Evolutionary conservation across 2,113 vertebrate species (phyloP).

Genomic region (Pardalotus punctatus): DNA sequence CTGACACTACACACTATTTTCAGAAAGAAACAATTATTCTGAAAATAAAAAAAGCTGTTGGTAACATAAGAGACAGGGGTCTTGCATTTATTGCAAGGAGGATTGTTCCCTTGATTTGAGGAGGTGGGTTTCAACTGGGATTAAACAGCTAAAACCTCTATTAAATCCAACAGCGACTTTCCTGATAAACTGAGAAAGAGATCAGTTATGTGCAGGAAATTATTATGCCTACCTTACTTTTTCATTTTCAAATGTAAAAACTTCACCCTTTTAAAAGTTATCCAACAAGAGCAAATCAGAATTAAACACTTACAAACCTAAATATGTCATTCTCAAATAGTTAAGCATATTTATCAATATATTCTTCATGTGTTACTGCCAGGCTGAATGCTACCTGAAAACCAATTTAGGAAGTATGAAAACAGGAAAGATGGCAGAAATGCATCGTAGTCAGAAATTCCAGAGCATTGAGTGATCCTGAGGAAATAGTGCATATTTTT

Average conservation of each 20-base stretch:
- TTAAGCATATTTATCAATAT: background rate
- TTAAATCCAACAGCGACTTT: background rate
- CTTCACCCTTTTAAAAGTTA: background rate
- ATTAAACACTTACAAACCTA: background rate
- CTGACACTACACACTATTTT: background rate
- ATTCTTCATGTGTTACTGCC: background rate
- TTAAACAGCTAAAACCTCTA: background rate
- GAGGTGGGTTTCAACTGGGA: background rate
- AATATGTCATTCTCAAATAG: background rate
- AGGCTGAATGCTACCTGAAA: background rate
- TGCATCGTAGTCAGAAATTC: background rate
- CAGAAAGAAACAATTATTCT: background rate
- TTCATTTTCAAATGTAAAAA: background rate
- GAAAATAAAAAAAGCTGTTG: background rate
- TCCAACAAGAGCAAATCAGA: background rate
- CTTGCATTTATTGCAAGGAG: background rate
- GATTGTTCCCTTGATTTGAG: background rate
- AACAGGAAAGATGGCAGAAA: background rate
- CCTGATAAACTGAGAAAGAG: background rate
- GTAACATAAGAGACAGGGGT: background rate
- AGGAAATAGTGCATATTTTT: background rate
- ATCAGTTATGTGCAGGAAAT: background rate
- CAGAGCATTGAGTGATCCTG: background rate
- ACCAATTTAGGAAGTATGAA: background rate
- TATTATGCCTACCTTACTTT: background rate